Conservation (phyloP, 92 coral and sea anemone species). For the Palythoa grandis region DNA sequence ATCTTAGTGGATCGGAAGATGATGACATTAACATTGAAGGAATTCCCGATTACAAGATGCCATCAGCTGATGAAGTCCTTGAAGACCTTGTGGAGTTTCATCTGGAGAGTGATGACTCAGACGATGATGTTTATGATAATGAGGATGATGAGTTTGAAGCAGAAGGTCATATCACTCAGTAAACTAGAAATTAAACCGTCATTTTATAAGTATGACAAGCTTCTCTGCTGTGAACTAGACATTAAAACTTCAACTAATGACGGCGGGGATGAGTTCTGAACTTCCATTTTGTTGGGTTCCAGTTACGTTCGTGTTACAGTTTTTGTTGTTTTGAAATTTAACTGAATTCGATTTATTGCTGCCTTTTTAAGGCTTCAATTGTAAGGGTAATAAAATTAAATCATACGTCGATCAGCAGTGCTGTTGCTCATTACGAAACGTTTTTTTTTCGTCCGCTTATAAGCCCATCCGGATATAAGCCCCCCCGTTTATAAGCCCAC, state of each 20-base stretch:
- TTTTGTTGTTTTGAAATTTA: not conserved
- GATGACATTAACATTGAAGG: conserved; percentile 39
- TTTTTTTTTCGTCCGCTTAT: too few species aligned
- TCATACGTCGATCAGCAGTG: too few species aligned
- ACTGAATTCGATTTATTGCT: too few species aligned
- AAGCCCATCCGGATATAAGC: too few species aligned
- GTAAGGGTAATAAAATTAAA: too few species aligned
- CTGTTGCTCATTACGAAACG: too few species aligned
- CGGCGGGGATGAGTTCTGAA: not conserved
- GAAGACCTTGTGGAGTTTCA: conserved; percentile 45
- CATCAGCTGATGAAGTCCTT: conserved; percentile 45
- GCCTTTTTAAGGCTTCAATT: too few species aligned
- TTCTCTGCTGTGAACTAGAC: too few species aligned
- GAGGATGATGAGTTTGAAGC: conserved; percentile 57
- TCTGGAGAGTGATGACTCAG: conserved; percentile 53
- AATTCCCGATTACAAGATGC: conserved; percentile 39
- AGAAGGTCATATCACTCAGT: not conserved
- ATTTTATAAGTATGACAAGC: too few species aligned
- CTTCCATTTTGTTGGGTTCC: not conserved
- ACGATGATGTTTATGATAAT: conserved; percentile 44
- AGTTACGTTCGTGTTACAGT: not conserved
- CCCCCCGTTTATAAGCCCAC: too few species aligned
- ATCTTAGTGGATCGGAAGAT: conserved; percentile 53
- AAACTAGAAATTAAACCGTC: not conserved
- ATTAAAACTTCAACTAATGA: not conserved